Conservation (phyloP, 2,113 vertebrate species). For the Embiotoca jacksoni region DNA sequence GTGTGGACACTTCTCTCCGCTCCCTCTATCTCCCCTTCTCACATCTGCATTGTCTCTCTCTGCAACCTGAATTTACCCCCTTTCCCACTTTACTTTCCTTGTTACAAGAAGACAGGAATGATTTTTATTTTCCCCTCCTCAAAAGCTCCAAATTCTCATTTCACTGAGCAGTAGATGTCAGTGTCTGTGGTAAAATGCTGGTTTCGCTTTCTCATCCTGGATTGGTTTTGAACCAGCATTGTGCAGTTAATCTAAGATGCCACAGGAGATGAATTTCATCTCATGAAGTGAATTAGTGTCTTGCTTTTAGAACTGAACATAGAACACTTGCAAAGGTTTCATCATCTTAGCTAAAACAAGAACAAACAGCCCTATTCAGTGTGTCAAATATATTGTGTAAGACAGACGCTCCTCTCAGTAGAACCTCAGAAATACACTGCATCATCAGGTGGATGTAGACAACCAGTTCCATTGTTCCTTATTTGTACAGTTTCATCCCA, state of each 20-base stretch:
- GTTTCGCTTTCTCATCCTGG: slow-evolving; percentile 26
- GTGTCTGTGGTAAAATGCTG: slow-evolving; percentile 41
- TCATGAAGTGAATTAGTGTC: slow-evolving; percentile 29
- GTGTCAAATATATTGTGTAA: background rate
- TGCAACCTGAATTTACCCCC: slow-evolving; percentile 57
- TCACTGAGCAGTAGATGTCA: slow-evolving; percentile 7
- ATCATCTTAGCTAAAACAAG: slow-evolving; percentile 76
- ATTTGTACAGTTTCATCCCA: slow-evolving; percentile 65
- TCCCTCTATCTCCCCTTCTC: slow-evolving; percentile 72
- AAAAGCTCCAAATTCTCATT: slow-evolving; percentile 41
- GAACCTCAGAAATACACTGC: slow-evolving; percentile 67
- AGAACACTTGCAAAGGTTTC: slow-evolving; percentile 78
- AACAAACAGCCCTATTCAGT: slow-evolving; percentile 18
- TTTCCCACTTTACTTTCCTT: slow-evolving; percentile 50
- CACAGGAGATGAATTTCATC: slow-evolving; percentile 49
- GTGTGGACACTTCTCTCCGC: slow-evolving; percentile 69
- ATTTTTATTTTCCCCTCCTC: background rate
- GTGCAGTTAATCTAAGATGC: slow-evolving; percentile 6
- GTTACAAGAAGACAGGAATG: slow-evolving; percentile 47
- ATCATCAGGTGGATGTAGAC: slow-evolving; percentile 82
- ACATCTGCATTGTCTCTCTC: slow-evolving; percentile 82
- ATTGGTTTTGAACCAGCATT: slow-evolving; percentile 56
- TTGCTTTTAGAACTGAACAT: slow-evolving; percentile 43
- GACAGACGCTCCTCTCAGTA: slow-evolving; percentile 37
- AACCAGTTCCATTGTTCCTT: slow-evolving; percentile 77